A percentile compares a stretch with the other conserved stretches of the same genome.
These are phyloP conservation scores for Tursiops truncatus DNA, from an alignment of 2,113 vertebrate genomes.

Conservation along the genomic window DNA sequence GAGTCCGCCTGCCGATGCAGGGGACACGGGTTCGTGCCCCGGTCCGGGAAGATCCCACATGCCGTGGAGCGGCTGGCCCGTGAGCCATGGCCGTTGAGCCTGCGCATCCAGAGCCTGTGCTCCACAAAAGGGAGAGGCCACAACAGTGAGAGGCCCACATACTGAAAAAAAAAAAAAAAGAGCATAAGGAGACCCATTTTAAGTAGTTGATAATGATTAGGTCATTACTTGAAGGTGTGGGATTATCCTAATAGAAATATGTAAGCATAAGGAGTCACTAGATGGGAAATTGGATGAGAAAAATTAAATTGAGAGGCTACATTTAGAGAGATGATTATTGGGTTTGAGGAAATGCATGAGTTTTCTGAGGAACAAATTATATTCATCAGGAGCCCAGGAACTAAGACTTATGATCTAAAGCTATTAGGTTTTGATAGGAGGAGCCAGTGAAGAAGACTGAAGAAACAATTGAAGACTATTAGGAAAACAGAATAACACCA, in stretches of 20 bases:
- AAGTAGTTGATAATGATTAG: slow-evolving; percentile 6
- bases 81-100: too few relatives aligned
- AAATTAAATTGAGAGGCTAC: background rate
- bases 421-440: background rate
- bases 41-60: too few relatives aligned
- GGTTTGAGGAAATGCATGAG: background rate
- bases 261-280: background rate
- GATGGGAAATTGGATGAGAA: background rate
- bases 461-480: background rate
- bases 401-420: background rate
- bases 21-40: too few relatives aligned
- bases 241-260: slow-evolving; percentile 44
- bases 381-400: background rate
- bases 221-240: slow-evolving; percentile 33
- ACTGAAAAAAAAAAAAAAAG: background rate
- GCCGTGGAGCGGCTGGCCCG: too few relatives aligned
- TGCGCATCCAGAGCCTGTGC: too few relatives aligned
- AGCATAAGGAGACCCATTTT: background rate
- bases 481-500: slow-evolving; percentile 4
- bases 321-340: slow-evolving; percentile 1
- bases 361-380: slow-evolving; percentile 33
- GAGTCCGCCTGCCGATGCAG: too few relatives aligned
- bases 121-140: too few relatives aligned
- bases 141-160: too few relatives aligned
- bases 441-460: background rate